A percentile compares a stretch with the other conserved stretches of the same genome.
phyloP scores from a whole-genome alignment of 2,888 invertebrate species.

The Noctua janthe region DNA sequence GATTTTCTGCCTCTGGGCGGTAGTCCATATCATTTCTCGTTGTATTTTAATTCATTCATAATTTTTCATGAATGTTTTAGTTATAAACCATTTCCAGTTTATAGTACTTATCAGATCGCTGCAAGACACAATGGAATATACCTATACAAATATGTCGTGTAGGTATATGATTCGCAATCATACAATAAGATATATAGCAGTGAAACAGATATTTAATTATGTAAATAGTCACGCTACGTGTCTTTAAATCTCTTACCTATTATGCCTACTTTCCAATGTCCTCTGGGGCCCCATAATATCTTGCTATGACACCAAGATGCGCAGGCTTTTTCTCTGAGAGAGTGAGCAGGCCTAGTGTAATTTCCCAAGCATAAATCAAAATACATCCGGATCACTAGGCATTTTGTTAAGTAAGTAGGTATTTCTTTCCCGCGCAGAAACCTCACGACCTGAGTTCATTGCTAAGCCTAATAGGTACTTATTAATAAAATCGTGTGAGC shows the following conservation, averaged over 20 bases:
- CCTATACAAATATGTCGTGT: neutral
- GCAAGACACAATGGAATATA: conserved; percentile 2
- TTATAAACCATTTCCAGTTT: neutral
- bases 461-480: conserved; percentile 12
- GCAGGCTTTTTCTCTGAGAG: too few species aligned
- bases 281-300: neutral
- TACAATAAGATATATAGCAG: neutral
- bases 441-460: neutral
- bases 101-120: neutral
- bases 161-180: conserved; percentile 8
- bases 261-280: neutral
- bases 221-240: neutral
- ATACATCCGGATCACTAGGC: neutral
- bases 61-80: neutral
- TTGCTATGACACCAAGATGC: neutral
- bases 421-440: neutral
- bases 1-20: neutral
- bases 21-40: neutral
- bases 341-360: neutral
- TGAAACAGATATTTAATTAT: neutral
- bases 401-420: neutral
- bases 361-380: neutral
- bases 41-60: neutral
- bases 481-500: neutral
- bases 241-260: neutral